Evolutionary conservation across 2,113 vertebrate species (phyloP), one percentile per base, ranked within the genome.

Genomic region (Bettongia penicillata): DNA sequence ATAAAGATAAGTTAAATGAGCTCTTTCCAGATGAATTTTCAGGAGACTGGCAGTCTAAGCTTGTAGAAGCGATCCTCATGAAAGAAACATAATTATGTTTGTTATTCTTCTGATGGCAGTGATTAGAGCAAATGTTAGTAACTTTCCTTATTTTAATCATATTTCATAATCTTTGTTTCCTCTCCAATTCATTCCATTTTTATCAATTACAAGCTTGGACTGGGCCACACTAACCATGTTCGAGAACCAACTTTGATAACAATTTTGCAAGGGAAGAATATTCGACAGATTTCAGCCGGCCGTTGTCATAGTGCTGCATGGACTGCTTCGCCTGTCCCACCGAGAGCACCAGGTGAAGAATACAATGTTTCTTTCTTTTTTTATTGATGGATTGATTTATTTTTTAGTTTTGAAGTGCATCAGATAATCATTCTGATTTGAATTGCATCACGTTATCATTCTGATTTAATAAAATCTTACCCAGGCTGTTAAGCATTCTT

Each of bases 241-340:
- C 97, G 99, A 92, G 99, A 99, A 96, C 99, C 99, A n/a, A 99
- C 98, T 0, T 96, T 99, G 5, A 31, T 99, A 31, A 99, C 99
- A 51, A 97, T 98, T 37, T 97, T 99, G 55, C 99, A 99, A 96
- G 99, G 99, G 19, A 99, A 99, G 97, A 99, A 98, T 0, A 28
- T 99, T 84, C 98, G 98, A 37, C 99, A 99, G 92, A 99, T 99
- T 94, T 99, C 99, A 0, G 99, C 99, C 0, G 99, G 99, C 23
- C 98, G 99, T 31, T 99, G 99, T 92, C 99, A 99, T 97, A 99
- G 99, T n/a, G 98, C 99, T 0, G 99, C 99, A 0, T 99, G 99
- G 99, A 99, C 99, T 0, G 98, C 99, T 0, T 98, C 98, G 0
- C 98, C 99, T 0, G 98, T 99, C 14, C 98, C 99, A 0, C 99